phyloP scores from a whole-genome alignment of 1,140 invertebrate genomes.

The Neomicropteryx cornuta region DNA sequence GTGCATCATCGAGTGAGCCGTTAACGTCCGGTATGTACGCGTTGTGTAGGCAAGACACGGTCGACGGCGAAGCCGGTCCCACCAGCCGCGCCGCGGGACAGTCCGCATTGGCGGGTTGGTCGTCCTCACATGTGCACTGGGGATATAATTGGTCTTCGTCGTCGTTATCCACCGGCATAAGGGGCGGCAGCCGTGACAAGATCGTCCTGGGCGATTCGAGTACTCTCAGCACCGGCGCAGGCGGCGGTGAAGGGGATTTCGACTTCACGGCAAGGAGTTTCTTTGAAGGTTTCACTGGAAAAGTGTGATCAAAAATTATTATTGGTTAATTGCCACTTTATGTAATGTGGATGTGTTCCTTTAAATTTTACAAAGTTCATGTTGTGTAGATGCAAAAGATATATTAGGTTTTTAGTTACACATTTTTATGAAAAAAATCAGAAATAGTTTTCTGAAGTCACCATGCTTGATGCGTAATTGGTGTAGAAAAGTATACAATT shows the following conservation, averaged over 20 bases:
- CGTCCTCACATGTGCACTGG: constrained; percentile 25
- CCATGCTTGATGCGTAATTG: constrained; percentile 14
- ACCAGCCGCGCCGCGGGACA: constrained; percentile 22
- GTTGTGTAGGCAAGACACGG: constrained; percentile 28
- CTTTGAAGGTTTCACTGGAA: too few relatives aligned
- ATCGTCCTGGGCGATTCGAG: too few relatives aligned
- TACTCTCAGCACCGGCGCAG: constrained; percentile 9
- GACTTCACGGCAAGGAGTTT: background rate
- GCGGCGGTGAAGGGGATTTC: constrained; percentile 5
- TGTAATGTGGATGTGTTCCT: background rate
- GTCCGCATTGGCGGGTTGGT: constrained; percentile 20
- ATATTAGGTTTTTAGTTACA: too few relatives aligned
- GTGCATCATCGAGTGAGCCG: constrained; percentile 25
- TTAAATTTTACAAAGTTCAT: background rate
- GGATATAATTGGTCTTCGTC: constrained; percentile 24
- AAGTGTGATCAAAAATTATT: too few relatives aligned
- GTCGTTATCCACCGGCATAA: too few relatives aligned
- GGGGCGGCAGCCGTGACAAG: too few relatives aligned
- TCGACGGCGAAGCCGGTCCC: constrained; percentile 20
- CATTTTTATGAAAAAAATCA: too few relatives aligned
- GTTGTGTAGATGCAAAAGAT: too few relatives aligned
- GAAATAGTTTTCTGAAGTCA: background rate
- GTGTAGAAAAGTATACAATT: constrained; percentile 14
- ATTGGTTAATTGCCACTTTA: background rate
- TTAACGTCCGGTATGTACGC: constrained; percentile 42